These are phyloP conservation scores for Knipowitschia caucasica DNA, from an alignment of 2,797 vertebrate species.

Conservation along the genomic window DNA sequence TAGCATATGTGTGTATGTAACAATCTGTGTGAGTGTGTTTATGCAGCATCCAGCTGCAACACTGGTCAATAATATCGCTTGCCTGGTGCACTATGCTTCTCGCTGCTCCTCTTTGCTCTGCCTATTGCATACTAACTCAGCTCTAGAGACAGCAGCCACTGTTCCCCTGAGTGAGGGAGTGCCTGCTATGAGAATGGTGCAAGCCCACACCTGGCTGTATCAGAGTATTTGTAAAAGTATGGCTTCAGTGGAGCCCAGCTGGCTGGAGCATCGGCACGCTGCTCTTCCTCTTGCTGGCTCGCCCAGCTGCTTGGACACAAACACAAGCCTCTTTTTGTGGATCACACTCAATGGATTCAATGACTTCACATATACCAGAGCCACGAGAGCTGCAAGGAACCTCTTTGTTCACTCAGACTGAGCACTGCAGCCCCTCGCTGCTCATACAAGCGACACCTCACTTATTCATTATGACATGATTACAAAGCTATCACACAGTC, in stretches of 20 bases:
- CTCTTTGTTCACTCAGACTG: slow-evolving; percentile 49
- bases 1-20: slow-evolving; percentile 24
- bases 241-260: slow-evolving; percentile 54
- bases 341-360: slow-evolving; percentile 58
- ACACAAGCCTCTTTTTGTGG: slow-evolving; percentile 65
- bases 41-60: slow-evolving; percentile 46
- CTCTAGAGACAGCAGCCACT: slow-evolving; percentile 52
- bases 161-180: slow-evolving; percentile 19
- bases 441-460: slow-evolving; percentile 26
- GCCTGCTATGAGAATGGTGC: slow-evolving; percentile 16
- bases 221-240: slow-evolving; percentile 45
- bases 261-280: slow-evolving; percentile 41
- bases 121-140: slow-evolving; percentile 64
- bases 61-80: slow-evolving; percentile 75
- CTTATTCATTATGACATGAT: slow-evolving; percentile 10
- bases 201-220: slow-evolving; percentile 43
- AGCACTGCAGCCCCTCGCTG: slow-evolving; percentile 24
- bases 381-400: slow-evolving; percentile 41
- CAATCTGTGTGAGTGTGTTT: slow-evolving; percentile 42
- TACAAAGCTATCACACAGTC: slow-evolving; percentile 16
- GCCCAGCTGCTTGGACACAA: slow-evolving; percentile 64
- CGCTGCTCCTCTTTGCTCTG: slow-evolving; percentile 51
- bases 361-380: slow-evolving; percentile 52
- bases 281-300: slow-evolving; percentile 37
- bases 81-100: slow-evolving; percentile 53